Base-by-base conservation (phyloP, 2,113 vertebrate species). In the Motacilla tschutschensis region DNA sequence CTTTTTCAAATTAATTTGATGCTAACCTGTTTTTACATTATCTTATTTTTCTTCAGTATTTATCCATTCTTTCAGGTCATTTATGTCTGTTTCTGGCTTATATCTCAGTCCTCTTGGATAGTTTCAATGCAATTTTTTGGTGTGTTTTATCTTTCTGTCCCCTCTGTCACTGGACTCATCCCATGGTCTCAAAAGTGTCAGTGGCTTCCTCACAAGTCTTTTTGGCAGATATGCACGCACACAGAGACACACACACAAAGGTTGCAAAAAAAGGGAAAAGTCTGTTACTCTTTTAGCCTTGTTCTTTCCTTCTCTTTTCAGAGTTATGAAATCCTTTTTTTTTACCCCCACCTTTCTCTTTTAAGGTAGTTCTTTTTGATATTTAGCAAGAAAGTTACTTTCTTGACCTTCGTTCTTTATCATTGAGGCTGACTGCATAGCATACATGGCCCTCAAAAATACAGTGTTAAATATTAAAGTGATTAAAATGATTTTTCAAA, bases 31-130 rank as follows among this genome's bases (percentile, higher is more conserved):
- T 83, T 79, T 67, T 47, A 71, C 24, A 33, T 79, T 60, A 74
- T 71, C 19, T 3, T 67, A 26, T 69, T 91, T 91, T 84, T 74
- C 69, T 60, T 79, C 79, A 67, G 4, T 83, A 80, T 93, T 90
- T 93, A 65, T 72, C 65, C 6, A 2, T 64, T 46, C n/a, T 87
- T 19, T 35, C 51, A 70, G 48, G 69, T 77, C 6, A 50, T 66
- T 77, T 84, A n/a, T 64, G 22, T 77, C 53, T 77, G 12, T 53
- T 88, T 79, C 71, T 82, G 48, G 57, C 35, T 70, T 74, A 26
- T 57, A 13, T 53, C 69, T 50, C 35, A 63, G 62, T 80, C 53
- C 31, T 71, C 15, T 71, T 57, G 55, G 12, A 53, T n/a, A 89
- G 13, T 67, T 88, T 80, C 35, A 78, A 79, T 53, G 38, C 25